phyloP scores from a whole-genome alignment of 2,888 invertebrate species.

The Xanthia icteritia region DNA sequence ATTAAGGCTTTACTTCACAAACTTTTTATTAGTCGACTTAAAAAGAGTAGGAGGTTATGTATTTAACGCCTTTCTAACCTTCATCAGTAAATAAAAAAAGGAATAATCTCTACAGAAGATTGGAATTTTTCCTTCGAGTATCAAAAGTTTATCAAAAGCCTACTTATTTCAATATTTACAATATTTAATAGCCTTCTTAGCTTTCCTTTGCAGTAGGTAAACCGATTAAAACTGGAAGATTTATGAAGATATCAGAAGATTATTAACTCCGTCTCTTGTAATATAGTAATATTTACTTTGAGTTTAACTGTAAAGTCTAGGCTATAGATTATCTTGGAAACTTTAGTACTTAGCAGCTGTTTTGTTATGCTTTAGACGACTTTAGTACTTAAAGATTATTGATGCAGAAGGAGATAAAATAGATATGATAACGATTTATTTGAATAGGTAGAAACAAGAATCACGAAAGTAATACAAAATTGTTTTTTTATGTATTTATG shows the following conservation, averaged over 20 bases:
- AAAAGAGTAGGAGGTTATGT: background rate
- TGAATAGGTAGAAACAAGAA: background rate
- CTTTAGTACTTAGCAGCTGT: conserved; percentile 24
- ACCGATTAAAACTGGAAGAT: conserved; percentile 38
- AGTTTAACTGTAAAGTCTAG: conserved; percentile 26
- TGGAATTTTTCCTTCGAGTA: conserved; percentile 4
- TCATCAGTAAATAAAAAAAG: conserved; percentile 10
- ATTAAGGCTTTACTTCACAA: background rate
- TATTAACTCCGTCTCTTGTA: conserved; percentile 14
- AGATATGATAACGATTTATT: conserved; percentile 10
- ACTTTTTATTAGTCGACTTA: background rate
- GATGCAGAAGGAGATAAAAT: conserved; percentile 7
- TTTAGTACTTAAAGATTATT: conserved; percentile 10
- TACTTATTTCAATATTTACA: conserved; percentile 38
- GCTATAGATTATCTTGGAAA: conserved; percentile 32
- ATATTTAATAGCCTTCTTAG: conserved; percentile 6
- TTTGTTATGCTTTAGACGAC: conserved; percentile 7
- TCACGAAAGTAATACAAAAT: background rate
- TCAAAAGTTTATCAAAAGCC: conserved; percentile 27
- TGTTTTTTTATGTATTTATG: background rate
- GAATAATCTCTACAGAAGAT: background rate
- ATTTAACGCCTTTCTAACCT: conserved; percentile 1
- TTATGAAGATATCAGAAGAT: conserved; percentile 32
- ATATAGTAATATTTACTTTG: conserved; percentile 37
- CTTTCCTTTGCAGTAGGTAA: conserved; percentile 26